phyloP scores from a whole-genome alignment of 2,888 invertebrate species.

The Habroteleia sp. region DNA sequence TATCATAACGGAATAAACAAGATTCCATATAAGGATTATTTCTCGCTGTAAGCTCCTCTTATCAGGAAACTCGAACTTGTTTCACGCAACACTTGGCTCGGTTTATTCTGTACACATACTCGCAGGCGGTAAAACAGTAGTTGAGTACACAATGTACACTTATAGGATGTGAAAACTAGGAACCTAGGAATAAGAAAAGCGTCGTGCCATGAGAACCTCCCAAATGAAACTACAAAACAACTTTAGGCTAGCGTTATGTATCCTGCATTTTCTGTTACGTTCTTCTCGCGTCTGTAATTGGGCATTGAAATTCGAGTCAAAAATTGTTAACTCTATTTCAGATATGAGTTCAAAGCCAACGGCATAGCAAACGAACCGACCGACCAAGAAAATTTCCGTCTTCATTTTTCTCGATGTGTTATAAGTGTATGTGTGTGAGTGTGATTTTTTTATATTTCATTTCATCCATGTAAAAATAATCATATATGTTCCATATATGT shows the following conservation, averaged over 20 bases:
- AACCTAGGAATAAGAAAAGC: slow-evolving; percentile 61
- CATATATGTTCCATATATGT: too few species aligned
- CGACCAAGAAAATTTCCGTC: too few species aligned
- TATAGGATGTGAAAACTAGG: slow-evolving; percentile 60
- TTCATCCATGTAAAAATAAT: too few species aligned
- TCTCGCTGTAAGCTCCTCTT: slow-evolving; percentile 25
- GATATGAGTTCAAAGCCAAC: too few species aligned
- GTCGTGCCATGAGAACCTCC: slow-evolving; percentile 59
- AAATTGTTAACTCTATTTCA: slow-evolving; percentile 31
- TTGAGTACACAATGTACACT: slow-evolving; percentile 30
- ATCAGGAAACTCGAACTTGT: slow-evolving; percentile 42
- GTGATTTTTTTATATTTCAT: too few species aligned
- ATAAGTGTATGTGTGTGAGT: too few species aligned
- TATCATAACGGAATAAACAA: slow-evolving; percentile 15
- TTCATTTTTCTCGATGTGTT: too few species aligned
- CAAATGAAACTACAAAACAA: slow-evolving; percentile 61
- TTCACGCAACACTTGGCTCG: slow-evolving; percentile 23
- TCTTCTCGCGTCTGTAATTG: slow-evolving; percentile 56
- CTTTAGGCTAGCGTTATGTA: slow-evolving; percentile 69
- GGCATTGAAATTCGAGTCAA: slow-evolving; percentile 40
- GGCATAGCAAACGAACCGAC: too few species aligned
- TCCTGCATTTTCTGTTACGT: slow-evolving; percentile 65
- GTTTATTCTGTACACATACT: slow-evolving; percentile 39
- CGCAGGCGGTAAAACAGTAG: slow-evolving; percentile 32
- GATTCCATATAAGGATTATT: slow-evolving; percentile 26